A percentile compares a stretch with the other conserved stretches of the same genome.
Conservation (phyloP, 2,113 vertebrate species). For the Chionodraco myersi region DNA sequence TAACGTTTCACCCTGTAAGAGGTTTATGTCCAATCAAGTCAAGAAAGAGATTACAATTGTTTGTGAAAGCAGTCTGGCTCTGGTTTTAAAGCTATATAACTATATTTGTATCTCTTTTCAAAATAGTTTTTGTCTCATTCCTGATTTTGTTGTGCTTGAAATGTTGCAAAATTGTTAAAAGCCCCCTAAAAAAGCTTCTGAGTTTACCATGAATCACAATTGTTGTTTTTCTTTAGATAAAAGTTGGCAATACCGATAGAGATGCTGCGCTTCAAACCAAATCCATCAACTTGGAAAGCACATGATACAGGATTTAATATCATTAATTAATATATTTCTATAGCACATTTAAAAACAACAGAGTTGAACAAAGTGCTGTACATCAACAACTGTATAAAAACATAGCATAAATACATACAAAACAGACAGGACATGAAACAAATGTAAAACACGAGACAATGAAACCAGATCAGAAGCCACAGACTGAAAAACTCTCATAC, state of each 20-base stretch:
- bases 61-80: constrained; percentile 28
- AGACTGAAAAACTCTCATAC: too few species aligned
- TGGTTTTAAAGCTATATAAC: neutral
- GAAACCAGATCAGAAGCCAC: too few species aligned
- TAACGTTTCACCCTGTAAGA: constrained; percentile 75
- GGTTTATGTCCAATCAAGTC: constrained; percentile 77
- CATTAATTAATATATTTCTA: too few species aligned
- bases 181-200: neutral
- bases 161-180: neutral
- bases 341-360: too few species aligned
- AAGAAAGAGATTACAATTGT: constrained; percentile 70
- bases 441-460: too few species aligned
- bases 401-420: too few species aligned
- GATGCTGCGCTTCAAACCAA: neutral
- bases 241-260: too few species aligned
- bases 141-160: neutral
- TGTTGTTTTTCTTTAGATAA: neutral
- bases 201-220: neutral
- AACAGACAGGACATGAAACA: too few species aligned
- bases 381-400: too few species aligned
- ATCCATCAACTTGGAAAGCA: constrained; percentile 38
- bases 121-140: too few species aligned
- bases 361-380: too few species aligned
- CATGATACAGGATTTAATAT: neutral
- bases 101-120: too few species aligned